phyloP scores from a whole-genome alignment of 2,888 invertebrate species.

The Mesorhabditis spiculigera region DNA sequence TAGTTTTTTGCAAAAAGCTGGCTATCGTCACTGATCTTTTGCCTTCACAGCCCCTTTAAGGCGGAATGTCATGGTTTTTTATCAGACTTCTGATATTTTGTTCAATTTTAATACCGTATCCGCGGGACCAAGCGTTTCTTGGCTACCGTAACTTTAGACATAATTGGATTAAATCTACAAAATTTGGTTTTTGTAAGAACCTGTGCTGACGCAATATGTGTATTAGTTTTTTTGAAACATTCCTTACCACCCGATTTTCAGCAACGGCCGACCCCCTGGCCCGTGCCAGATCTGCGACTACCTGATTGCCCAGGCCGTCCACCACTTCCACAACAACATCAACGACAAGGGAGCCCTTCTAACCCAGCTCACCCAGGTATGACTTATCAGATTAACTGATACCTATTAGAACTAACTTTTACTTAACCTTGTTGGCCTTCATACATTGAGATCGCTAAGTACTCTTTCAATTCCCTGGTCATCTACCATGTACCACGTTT shows the following conservation, averaged over 20 bases:
- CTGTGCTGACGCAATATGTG: not conserved
- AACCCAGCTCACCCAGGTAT: not conserved
- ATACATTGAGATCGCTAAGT: not conserved
- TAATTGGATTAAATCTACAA: too few relatives aligned
- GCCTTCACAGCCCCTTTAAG: too few relatives aligned
- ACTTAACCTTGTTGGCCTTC: not conserved
- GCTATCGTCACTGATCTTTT: too few relatives aligned
- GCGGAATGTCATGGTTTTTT: too few relatives aligned
- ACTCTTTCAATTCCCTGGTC: not conserved
- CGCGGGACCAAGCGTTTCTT: too few relatives aligned
- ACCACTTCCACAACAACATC: not conserved
- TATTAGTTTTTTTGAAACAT: too few relatives aligned
- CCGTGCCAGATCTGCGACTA: conserved; percentile 4
- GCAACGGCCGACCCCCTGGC: not conserved
- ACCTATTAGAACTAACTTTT: too few relatives aligned
- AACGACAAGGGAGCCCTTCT: not conserved
- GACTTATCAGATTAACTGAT: not conserved
- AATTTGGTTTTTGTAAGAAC: not conserved
- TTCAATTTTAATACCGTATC: too few relatives aligned
- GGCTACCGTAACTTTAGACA: too few relatives aligned
- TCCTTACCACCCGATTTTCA: too few relatives aligned
- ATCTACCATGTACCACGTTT: not conserved
- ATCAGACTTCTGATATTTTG: too few relatives aligned
- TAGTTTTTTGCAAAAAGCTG: too few relatives aligned
- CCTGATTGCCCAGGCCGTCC: not conserved